Evolutionary conservation across 2,888 invertebrate genomes (phyloP).

Genomic region (Cryptus viduatorius): DNA sequence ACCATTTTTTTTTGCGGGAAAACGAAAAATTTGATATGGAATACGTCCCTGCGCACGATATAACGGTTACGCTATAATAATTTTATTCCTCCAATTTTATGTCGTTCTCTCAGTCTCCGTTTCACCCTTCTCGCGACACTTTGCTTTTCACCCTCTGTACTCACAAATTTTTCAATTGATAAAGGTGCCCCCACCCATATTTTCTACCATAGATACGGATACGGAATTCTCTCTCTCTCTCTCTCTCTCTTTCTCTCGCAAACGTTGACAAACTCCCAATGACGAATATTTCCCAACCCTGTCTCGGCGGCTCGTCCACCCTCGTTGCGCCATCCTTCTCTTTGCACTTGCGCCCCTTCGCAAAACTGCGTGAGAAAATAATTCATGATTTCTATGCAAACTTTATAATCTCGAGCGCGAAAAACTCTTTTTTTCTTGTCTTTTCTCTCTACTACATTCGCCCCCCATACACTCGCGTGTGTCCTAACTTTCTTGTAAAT

Average conservation of each 20-base stretch:
- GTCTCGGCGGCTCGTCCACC: slow-evolving; percentile 46
- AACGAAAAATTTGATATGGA: neutral
- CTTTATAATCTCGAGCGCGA: slow-evolving; percentile 50
- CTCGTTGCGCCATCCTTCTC: slow-evolving; percentile 53
- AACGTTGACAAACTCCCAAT: slow-evolving; percentile 45
- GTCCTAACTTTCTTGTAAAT: neutral
- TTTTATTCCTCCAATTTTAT: slow-evolving; percentile 21
- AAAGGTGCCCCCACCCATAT: slow-evolving; percentile 72
- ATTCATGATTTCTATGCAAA: slow-evolving; percentile 61
- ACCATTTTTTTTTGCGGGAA: neutral
- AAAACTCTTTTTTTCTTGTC: slow-evolving; percentile 6
- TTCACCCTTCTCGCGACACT: slow-evolving; percentile 35
- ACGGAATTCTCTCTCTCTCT: slow-evolving; percentile 36
- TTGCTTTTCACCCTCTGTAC: slow-evolving; percentile 70
- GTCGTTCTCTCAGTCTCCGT: slow-evolving; percentile 45
- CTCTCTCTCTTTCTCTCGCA: slow-evolving; percentile 10
- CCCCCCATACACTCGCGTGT: slow-evolving; percentile 5
- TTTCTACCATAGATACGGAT: slow-evolving; percentile 71
- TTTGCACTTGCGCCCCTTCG: slow-evolving; percentile 10
- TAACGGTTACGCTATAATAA: slow-evolving; percentile 2
- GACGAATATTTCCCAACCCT: slow-evolving; percentile 57
- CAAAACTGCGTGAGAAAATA: slow-evolving; percentile 51
- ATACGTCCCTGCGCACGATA: slow-evolving; percentile 10
- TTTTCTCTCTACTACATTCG: slow-evolving; percentile 14
- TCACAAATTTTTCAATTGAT: slow-evolving; percentile 81